These are phyloP conservation scores for Lindbergichthys nudifrons DNA, from an alignment of 2,797 vertebrate genomes.

Conservation along the genomic window DNA sequence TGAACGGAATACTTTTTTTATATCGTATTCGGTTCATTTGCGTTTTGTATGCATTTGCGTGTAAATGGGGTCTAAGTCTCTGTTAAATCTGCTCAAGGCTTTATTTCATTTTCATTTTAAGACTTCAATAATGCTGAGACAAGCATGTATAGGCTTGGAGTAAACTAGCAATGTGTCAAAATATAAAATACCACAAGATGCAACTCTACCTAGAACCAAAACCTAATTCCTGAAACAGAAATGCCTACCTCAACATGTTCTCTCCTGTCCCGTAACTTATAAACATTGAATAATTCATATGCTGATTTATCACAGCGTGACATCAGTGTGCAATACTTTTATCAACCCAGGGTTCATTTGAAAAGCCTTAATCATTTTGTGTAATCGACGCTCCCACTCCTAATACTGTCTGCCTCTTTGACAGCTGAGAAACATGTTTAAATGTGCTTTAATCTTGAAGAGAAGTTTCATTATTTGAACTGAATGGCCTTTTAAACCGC, in stretches of 20 bases:
- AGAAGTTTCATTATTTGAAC: not conserved
- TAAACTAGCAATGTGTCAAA: not conserved
- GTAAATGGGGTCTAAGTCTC: not conserved
- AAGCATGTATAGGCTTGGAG: not conserved
- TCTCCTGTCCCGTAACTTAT: slow-evolving; percentile 1
- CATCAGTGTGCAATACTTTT: not conserved
- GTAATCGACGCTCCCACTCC: not conserved
- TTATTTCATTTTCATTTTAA: not conserved
- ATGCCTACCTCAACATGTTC: not conserved
- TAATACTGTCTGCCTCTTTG: not conserved
- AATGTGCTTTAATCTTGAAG: too few relatives aligned
- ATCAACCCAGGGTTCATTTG: slow-evolving; percentile 3
- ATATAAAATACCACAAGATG: not conserved
- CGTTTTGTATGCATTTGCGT: too few relatives aligned
- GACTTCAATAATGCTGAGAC: not conserved
- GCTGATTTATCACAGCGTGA: not conserved
- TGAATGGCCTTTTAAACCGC: not conserved
- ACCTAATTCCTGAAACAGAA: not conserved
- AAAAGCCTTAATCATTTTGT: slow-evolving; percentile 1
- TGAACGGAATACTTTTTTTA: too few relatives aligned
- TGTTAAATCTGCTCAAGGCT: not conserved
- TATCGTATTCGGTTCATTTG: too few relatives aligned
- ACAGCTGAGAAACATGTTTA: slow-evolving; percentile 3
- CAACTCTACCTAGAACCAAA: not conserved
- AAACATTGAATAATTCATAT: not conserved